Evolutionary conservation across 1,140 invertebrate genomes (phyloP).

Genomic region (Ptiloglossa arizonensis): DNA sequence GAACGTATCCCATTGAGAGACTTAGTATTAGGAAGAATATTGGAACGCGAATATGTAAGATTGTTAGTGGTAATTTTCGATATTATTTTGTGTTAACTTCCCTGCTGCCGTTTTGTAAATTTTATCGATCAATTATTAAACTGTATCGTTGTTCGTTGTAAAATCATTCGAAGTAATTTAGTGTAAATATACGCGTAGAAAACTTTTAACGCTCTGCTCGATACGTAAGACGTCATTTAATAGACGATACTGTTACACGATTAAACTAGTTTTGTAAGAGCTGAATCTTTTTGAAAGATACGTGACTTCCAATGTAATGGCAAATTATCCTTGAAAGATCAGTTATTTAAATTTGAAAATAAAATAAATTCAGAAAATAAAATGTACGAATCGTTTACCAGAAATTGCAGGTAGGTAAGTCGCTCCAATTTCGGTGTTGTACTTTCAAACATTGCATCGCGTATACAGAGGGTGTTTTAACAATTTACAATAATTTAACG

Average conservation of each 20-base stretch:
- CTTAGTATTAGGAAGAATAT: not conserved
- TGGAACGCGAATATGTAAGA: not conserved
- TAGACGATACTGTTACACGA: not conserved
- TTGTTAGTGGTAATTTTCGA: not conserved
- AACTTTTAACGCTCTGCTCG: not conserved
- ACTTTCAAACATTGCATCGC: not conserved
- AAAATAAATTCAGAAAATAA: not conserved
- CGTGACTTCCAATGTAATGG: conserved; percentile 15
- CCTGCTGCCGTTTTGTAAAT: not conserved
- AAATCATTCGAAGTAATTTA: conserved; percentile 1
- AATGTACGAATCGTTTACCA: not conserved
- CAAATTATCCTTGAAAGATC: not conserved
- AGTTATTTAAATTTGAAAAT: conserved; percentile 24
- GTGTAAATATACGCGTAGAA: conserved; percentile 22
- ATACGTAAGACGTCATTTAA: not conserved
- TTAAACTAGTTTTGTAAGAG: conserved; percentile 13
- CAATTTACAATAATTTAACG: not conserved
- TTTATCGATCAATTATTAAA: not conserved
- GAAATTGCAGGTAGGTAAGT: not conserved
- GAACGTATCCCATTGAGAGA: not conserved
- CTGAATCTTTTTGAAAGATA: not conserved
- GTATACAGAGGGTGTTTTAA: not conserved
- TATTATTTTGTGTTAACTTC: not conserved
- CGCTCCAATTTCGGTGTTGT: not conserved
- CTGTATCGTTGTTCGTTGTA: not conserved